phyloP scores from a whole-genome alignment of 2,113 vertebrate species.

The Cyanistes caeruleus region DNA sequence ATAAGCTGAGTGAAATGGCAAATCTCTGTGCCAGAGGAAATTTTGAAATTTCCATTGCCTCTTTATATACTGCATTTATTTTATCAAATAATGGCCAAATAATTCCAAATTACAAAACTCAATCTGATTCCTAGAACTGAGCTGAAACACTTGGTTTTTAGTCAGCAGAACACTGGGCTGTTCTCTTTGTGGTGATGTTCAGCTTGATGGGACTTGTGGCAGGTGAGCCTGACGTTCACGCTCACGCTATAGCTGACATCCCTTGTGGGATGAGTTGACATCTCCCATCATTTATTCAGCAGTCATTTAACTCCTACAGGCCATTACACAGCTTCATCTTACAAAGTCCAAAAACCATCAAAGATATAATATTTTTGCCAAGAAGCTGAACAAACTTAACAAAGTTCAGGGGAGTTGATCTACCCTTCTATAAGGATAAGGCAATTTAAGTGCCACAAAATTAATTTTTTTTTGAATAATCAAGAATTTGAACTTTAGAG shows the following conservation, averaged over 20 bases:
- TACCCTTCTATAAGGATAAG: not conserved
- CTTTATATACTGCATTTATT: not conserved
- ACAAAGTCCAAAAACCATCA: not conserved
- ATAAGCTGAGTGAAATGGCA: not conserved
- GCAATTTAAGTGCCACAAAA: not conserved
- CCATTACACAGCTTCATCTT: not conserved
- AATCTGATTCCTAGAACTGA: not conserved
- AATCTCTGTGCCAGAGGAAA: slow-evolving; percentile 15
- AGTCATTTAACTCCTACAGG: not conserved
- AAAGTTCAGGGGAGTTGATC: not conserved
- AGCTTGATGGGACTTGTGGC: not conserved
- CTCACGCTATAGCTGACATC: not conserved
- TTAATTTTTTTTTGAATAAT: not conserved
- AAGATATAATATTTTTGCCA: not conserved
- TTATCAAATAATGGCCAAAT: slow-evolving; percentile 20
- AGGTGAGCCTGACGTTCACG: not conserved
- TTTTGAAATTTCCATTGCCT: not conserved
- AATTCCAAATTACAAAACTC: not conserved
- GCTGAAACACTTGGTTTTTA: not conserved
- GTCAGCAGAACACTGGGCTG: not conserved
- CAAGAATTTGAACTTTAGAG: not conserved
- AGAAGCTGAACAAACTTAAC: not conserved
- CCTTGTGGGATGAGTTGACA: not conserved
- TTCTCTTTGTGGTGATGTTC: not conserved
- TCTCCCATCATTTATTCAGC: not conserved